Conservation (phyloP, 2,797 vertebrate genomes). For the Neosilurus mollespiculum region DNA sequence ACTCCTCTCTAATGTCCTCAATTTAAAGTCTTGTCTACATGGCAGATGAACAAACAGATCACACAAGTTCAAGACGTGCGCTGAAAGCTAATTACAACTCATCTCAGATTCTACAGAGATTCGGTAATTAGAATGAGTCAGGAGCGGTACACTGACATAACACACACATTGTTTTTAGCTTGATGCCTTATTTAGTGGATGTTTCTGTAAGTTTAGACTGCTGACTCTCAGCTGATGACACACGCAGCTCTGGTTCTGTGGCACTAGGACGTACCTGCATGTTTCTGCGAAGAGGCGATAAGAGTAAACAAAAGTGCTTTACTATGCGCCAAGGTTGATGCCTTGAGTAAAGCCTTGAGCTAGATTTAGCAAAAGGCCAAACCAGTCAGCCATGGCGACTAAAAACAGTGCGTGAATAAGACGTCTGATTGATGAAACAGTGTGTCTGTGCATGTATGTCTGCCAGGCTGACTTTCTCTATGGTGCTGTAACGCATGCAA, state of each 20-base stretch:
- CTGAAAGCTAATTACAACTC: conserved; percentile 10
- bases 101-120: conserved; percentile 9
- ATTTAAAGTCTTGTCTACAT: conserved; percentile 22
- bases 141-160: background rate
- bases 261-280: background rate
- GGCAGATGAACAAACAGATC: conserved; percentile 22
- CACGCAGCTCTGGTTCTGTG: background rate
- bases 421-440: background rate
- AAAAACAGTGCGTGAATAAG: background rate
- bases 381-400: background rate
- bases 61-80: background rate
- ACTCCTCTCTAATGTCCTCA: background rate
- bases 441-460: background rate
- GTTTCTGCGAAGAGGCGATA: background rate
- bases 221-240: background rate
- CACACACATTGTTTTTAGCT: background rate
- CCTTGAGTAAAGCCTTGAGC: background rate
- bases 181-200: conserved; percentile 5
- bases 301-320: background rate
- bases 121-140: conserved; percentile 4
- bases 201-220: background rate
- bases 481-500: background rate
- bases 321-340: background rate
- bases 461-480: too few species aligned
- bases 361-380: background rate